Conservation (phyloP, 2,797 vertebrate genomes). For the Notoglanidium macrostoma region DNA sequence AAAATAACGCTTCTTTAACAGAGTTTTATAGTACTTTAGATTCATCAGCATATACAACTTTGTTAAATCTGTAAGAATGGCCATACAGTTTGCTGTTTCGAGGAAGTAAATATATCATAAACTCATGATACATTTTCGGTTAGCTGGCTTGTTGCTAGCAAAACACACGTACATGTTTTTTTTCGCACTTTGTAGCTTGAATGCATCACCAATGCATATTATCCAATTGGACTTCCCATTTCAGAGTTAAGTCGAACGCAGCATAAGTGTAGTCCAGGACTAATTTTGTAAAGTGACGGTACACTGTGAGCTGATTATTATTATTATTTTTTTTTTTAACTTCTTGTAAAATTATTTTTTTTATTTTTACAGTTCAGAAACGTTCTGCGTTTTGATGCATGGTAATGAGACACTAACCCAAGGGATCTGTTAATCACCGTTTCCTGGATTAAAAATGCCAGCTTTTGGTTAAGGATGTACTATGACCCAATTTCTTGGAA, state of each 20-base stretch:
- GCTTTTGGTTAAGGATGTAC: not conserved
- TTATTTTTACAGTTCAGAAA: not conserved
- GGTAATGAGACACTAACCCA: not conserved
- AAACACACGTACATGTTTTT: not conserved
- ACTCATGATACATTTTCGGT: not conserved
- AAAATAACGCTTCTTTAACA: not conserved
- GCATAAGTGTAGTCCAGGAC: constrained; percentile 8
- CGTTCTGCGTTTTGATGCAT: not conserved
- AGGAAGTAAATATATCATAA: not conserved
- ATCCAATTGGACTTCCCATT: not conserved
- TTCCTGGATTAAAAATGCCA: not conserved
- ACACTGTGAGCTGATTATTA: not conserved
- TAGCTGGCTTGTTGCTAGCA: not conserved
- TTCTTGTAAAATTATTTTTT: not conserved
- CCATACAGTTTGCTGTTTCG: not conserved
- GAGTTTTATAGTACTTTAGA: not conserved
- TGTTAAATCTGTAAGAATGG: not conserved
- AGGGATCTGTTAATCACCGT: not conserved
- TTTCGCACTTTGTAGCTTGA: not conserved
- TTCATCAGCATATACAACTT: not conserved
- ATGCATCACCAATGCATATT: not conserved
- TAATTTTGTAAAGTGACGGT: constrained; percentile 1
- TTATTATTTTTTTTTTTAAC: not conserved
- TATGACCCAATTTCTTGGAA: not conserved
- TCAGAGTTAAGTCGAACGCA: not conserved